phyloP scores from a whole-genome alignment of 2,797 vertebrate genomes.

The Centroberyx gerrardi region DNA sequence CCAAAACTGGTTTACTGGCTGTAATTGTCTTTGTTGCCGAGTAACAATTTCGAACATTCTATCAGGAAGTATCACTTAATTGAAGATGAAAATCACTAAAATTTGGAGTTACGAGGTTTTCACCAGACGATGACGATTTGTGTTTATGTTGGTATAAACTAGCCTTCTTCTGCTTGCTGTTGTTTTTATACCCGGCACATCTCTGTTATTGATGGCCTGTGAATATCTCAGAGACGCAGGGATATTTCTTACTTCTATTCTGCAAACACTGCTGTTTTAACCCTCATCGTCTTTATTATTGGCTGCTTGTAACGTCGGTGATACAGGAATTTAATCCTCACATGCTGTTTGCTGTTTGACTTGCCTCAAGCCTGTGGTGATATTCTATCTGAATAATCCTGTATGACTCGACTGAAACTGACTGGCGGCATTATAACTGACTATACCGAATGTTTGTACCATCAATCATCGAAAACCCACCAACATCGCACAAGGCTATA shows the following conservation, averaged over 20 bases:
- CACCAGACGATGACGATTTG: no score
- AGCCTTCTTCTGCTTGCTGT: no score
- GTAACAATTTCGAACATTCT: no score
- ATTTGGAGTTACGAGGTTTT: no score
- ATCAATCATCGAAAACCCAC: constrained; percentile 76
- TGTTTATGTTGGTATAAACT: no score
- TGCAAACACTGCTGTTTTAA: constrained; percentile 1
- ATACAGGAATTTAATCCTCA: constrained; percentile 4
- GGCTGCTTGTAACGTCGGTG: constrained; percentile 1
- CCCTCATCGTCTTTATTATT: neutral
- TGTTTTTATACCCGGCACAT: no score
- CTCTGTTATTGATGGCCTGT: no score
- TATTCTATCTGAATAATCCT: constrained; percentile 37
- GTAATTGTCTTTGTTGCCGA: no score
- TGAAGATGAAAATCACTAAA: no score
- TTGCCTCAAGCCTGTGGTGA: constrained; percentile 34
- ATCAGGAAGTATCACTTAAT: no score
- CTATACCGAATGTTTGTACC: constrained; percentile 63
- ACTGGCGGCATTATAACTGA: constrained; percentile 52
- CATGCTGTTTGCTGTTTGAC: constrained; percentile 29
- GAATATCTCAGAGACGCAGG: neutral
- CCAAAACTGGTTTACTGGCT: constrained; percentile 47
- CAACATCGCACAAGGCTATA: constrained; percentile 64
- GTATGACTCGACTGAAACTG: constrained; percentile 44
- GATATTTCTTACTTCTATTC: constrained; percentile 1